Evolutionary conservation across 2,113 vertebrate genomes (phyloP), one percentile per base, ranked within the genome.

Genomic region (Carassius carassius): DNA sequence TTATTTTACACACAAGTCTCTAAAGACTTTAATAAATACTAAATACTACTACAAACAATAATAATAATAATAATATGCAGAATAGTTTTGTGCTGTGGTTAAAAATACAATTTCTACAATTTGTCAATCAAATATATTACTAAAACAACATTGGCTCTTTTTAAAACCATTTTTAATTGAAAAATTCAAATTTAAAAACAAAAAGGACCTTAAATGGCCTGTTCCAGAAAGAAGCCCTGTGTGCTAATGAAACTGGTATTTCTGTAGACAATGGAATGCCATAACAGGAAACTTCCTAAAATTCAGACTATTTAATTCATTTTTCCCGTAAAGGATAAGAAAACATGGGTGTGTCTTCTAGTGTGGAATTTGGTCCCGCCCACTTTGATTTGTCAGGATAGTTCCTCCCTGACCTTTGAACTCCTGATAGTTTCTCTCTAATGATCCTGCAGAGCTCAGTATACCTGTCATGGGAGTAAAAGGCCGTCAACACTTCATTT

Each of bases 231-330:
- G 29, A 62, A 63, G 35, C 8, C 17, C 32, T 9, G 11, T 41
- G 5, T 23, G 58, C 35, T 63, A 77, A 19, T 49, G 56, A 13
- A 12, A 58, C 25, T 25, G 25, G 47, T 44, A 72, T 72, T 25
- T 54, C 65, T 70, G n/a, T 56, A 16, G 62, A 84, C 63, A 69
- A 49, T 65, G 41, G 58, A 65, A 77, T 65, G 29, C 8, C 76
- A 85, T 13, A 72, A 70, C 75, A 72, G 76, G 76, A 78, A 69
- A 14, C 63, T 78, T 84, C 16, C 32, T 23, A 72, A 78, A 85
- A 79, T 79, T 3, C 77, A 8, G 72, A 79, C 76, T 72, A 78
- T 85, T 79, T 85, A 16, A 85, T 85, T 72, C 35, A 78, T 23
- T 41, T 79, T 56, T 54, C 21, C 10, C 9, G 25, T 21, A 84